Base-by-base conservation (phyloP, 2,797 vertebrate species). In the Erithacus rubecula region DNA sequence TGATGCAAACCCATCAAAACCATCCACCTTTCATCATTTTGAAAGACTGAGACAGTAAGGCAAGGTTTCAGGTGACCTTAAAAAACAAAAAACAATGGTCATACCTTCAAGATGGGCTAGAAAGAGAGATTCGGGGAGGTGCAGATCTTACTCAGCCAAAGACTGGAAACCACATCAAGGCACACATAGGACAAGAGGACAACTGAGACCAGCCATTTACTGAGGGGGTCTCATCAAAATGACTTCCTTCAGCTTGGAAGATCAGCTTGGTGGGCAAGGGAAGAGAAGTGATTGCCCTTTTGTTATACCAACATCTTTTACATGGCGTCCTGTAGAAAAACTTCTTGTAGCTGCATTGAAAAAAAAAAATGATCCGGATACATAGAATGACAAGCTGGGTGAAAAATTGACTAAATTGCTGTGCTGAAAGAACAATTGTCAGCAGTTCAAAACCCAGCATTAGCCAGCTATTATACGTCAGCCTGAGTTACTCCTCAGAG, bases 391-490 rank as follows among this genome's bases (percentile, higher is more conserved):
- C 84, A 91, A 89, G 43, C 36, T 76, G 30, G 17, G 46, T 91
- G 89, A 96, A 92, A 94, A 96, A 94, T 65, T 94, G 70, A 93
- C 81, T 91, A 84, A 94, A 95, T 87, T 94, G 74, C 59, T 16
- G 2, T 58, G 55, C 67, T 91, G 78, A 79, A 92, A 62, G 67
- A 84, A 60, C 71, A 71, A 15, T 59, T 69, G 55, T 84, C 75
- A 95, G 70, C 67, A 76, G 37, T 92, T 94, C 89, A 95, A 94
- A 92, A 69, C n/a, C 17, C 59, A 84, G 59, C 47, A 84, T 82
- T 82, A 79, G 5, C 58, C 81, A 92, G 75, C 71, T 90, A 72
- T 69, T 89, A 58, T 69, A 79, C 0, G 12, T 79, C 75, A 87
- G 46, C 26, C 43, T 84, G 55, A 89, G 74, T 92, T 93, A 87